These are phyloP conservation scores for Lasioglossum baleicum DNA, from an alignment of 1,140 invertebrate species.

Conservation along the genomic window DNA sequence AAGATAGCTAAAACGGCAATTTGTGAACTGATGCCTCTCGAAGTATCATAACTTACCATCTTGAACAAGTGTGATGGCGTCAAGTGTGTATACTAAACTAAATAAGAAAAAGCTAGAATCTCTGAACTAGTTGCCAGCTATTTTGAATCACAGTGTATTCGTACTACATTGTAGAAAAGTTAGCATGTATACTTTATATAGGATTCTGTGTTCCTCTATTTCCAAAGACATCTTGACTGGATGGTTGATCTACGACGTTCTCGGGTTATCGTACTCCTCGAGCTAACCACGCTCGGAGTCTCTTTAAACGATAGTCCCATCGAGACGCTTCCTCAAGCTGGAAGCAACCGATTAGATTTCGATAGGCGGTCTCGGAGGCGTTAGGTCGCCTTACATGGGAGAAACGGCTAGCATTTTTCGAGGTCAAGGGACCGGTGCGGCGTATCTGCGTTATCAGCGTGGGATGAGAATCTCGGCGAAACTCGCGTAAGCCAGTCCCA, in stretches of 20 bases:
- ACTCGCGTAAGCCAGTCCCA: slow-evolving; percentile 32
- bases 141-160: too few relatives aligned
- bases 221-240: too few relatives aligned
- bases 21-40: too few relatives aligned
- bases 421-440: slow-evolving; percentile 21
- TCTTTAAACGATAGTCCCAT: slow-evolving; percentile 28
- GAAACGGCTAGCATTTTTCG: slow-evolving; percentile 11
- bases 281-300: slow-evolving; percentile 7
- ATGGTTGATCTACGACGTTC: neutral
- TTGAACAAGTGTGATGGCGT: too few relatives aligned
- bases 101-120: too few relatives aligned
- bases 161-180: too few relatives aligned
- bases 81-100: too few relatives aligned
- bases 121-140: too few relatives aligned
- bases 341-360: slow-evolving; percentile 49
- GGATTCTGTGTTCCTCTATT: too few relatives aligned
- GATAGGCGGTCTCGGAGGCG: slow-evolving; percentile 5
- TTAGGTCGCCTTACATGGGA: neutral
- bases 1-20: too few relatives aligned
- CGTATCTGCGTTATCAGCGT: slow-evolving; percentile 45
- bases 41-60: too few relatives aligned
- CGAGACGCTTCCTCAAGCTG: slow-evolving; percentile 9
- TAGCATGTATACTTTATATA: too few relatives aligned
- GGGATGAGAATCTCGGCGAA: slow-evolving; percentile 39
- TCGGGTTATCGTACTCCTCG: neutral